phyloP scores from a whole-genome alignment of 2,113 vertebrate species.

The Nipponia nippon region DNA sequence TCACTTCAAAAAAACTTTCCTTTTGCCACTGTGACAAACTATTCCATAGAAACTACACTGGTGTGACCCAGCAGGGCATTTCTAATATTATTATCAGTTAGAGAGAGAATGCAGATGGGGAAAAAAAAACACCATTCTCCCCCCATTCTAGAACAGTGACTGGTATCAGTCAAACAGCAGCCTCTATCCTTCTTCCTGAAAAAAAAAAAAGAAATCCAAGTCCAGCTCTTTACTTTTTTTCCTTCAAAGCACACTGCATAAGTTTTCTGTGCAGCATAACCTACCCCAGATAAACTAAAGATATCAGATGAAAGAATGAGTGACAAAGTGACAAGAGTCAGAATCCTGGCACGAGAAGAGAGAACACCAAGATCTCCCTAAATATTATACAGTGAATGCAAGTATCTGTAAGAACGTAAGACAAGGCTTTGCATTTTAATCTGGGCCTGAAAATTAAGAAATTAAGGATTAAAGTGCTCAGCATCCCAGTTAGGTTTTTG shows the following conservation, averaged over 20 bases:
- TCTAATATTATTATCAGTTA: background rate
- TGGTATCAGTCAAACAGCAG: background rate
- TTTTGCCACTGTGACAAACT: background rate
- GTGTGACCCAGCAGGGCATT: background rate
- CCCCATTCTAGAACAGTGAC: background rate
- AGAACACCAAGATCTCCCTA: background rate
- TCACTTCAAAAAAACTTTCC: background rate
- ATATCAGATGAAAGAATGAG: background rate
- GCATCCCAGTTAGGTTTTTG: background rate
- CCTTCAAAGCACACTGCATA: background rate
- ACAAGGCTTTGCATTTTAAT: background rate
- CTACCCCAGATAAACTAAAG: background rate
- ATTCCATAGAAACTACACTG: background rate
- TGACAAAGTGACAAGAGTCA: background rate
- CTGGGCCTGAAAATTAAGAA: background rate
- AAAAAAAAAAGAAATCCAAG: background rate
- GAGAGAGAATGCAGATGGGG: background rate
- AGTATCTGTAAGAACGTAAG: background rate
- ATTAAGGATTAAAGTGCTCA: background rate
- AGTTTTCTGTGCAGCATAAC: background rate
- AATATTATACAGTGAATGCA: background rate
- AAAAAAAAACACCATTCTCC: accelerated
- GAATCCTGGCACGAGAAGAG: background rate
- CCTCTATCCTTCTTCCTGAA: background rate
- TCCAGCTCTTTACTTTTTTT: background rate